Evolutionary conservation across 2,797 vertebrate species (phyloP), one percentile per base, ranked within the genome.

Genomic region (Hirundo rustica): DNA sequence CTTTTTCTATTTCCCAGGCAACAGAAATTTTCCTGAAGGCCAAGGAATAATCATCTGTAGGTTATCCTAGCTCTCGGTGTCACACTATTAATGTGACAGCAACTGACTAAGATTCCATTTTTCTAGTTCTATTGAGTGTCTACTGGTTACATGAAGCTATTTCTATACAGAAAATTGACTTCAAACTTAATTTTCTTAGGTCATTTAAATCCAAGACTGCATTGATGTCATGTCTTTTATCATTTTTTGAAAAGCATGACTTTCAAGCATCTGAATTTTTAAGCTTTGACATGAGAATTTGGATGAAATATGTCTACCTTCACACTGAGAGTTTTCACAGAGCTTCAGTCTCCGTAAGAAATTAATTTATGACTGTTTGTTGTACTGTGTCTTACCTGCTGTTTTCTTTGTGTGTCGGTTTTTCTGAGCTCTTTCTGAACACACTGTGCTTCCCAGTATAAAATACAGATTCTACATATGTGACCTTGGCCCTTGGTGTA

Each of bases 311-410:
- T 91, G 30, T 13, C 25, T 71, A 26, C 30, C 7, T 70, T 75
- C 18, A 38, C 30, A 50, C 18, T 32, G 38, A 55, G 40, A 53
- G 7, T 70, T 74, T 79, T 40, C 34, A 70, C 21, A 80, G 25
- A 67, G n/a, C 26, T 85, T 85, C 15, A 14, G 6, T 36, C 40
- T 66, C 34, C 25, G 15, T 29, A 48, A 62, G 25, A 70, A 61
- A 66, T 22, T 55, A 68, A n/a, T 88, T 77, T 45, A 51, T 40
- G 13, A 44, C 44, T 85, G 4, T 34, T 70, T 82, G 11, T 62
- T 66, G 15, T 7, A 53, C 48, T 0, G 0, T 40, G 20, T 25
- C 5, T 66, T 40, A 82, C 48, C 27, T 57, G 2, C 5, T 40
- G 3, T 60, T 82, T 71, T 66, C 19, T 74, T 61, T 22, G 9